Evolutionary conservation across 2,888 invertebrate species (phyloP), one percentile per base, ranked within the genome.

Genomic region (Frankliniella intonsa): DNA sequence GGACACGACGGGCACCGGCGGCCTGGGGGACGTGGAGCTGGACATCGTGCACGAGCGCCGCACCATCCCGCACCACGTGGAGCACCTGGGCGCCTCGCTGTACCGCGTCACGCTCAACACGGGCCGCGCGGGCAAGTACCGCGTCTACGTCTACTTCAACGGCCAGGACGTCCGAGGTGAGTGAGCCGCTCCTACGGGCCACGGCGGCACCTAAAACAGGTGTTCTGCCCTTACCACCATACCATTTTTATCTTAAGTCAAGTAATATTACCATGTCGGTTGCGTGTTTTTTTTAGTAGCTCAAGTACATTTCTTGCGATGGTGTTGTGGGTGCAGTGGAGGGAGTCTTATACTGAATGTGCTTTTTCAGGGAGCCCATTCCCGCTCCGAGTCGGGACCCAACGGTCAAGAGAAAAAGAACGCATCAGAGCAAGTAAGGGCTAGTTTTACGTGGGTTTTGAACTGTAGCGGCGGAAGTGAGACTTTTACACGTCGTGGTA

Each of bases 91-190:
- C 27, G 91, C 90, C 84, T 93, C 92, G 11, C 85, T 88, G 22
- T 90, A 89, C 85, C 88, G 88, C 84, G 89, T 90, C 62, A 89
- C 89, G 83, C 91, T 91, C 86, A 89, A 89, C 27, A 92, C 92
- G 7, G 88, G 89, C 81, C 89, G 90, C 76, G 89, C 90, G 51
- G 92, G 92, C 50, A 89, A 90, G 84, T 91, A 92, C 82, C 88
- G 93, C 89, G 92, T 97, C 69, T 97, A 97, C 87, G 93, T 98
- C 51, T 97, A 96, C 87, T 98, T 97, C 89, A 98, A 98, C 87
- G 97, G 97, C 14, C 93, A 94, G 87, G 95, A 95, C 86, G 92
- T 94, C n/a, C 91, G 91, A 87, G 97, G 91, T 90, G 84, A 84
- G 83, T 80, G 38, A 5, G 38, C 3, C 38, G 5, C 38, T 38